These are phyloP conservation scores for Struthidea cinerea DNA, from an alignment of 2,113 vertebrate genomes.

Conservation along the genomic window DNA sequence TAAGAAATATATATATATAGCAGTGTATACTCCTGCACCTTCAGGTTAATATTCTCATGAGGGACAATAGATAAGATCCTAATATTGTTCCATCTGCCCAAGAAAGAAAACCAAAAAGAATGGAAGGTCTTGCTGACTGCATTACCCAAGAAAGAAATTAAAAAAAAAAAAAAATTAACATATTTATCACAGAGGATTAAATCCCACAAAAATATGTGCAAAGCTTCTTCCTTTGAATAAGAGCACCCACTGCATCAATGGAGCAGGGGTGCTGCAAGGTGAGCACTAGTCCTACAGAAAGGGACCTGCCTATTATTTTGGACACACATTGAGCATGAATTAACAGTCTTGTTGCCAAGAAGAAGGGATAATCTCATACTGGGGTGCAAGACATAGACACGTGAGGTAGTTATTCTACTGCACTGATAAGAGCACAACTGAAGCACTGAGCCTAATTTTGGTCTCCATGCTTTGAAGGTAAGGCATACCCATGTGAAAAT, in stretches of 20 bases:
- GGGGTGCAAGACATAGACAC: not conserved
- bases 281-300: not conserved
- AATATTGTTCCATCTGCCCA: not conserved
- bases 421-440: not conserved
- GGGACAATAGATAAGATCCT: not conserved
- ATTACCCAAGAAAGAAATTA: not conserved
- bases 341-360: not conserved
- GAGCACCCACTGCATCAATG: not conserved
- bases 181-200: not conserved
- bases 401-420: not conserved
- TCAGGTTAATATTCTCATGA: not conserved
- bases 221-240: not conserved
- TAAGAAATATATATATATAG: not conserved
- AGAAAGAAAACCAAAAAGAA: not conserved
- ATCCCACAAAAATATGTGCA: not conserved
- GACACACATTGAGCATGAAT: not conserved
- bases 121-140: not conserved
- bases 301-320: not conserved
- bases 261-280: not conserved
- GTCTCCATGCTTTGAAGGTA: not conserved
- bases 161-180: not conserved
- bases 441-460: rapidly evolving
- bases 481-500: not conserved
- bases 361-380: not conserved
- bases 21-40: not conserved